These are phyloP conservation scores for Sinocyclocheilus rhinocerous DNA, from an alignment of 2,113 vertebrate species.

Conservation along the genomic window DNA sequence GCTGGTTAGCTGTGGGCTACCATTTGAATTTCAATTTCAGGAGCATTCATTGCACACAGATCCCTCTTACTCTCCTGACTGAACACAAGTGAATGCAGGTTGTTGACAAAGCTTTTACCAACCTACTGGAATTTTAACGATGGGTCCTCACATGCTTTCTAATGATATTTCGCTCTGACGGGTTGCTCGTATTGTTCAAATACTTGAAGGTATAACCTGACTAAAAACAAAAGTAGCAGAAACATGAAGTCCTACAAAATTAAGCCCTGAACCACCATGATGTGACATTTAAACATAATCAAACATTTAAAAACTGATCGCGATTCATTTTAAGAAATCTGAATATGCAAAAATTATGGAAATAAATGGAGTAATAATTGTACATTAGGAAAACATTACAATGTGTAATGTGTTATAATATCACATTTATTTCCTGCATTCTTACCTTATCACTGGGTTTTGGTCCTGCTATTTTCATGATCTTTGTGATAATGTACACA, in stretches of 20 bases:
- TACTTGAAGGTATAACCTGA: neutral
- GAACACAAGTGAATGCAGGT: slow-evolving; percentile 21
- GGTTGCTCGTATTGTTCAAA: neutral
- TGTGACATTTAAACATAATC: neutral
- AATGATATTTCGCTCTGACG: slow-evolving; percentile 6
- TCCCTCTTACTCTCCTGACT: neutral
- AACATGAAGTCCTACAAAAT: neutral
- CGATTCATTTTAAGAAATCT: neutral
- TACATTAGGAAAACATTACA: neutral
- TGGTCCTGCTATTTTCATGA: neutral
- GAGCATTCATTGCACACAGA: slow-evolving; percentile 33
- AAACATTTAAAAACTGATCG: neutral
- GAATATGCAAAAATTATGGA: neutral
- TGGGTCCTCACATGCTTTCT: neutral
- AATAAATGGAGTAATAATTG: neutral
- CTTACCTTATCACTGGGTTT: neutral
- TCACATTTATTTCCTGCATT: slow-evolving; percentile 21
- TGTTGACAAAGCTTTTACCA: slow-evolving; percentile 23
- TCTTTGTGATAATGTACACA: neutral
- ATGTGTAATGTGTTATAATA: neutral
- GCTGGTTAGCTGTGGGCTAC: slow-evolving; percentile 10
- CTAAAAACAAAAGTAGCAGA: neutral
- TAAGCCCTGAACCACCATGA: neutral
- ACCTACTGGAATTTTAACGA: slow-evolving; percentile 39
- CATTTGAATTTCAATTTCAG: slow-evolving; percentile 40